Evolutionary conservation across 1,140 invertebrate species (phyloP).

Genomic region (Sweltsa coloradensis): DNA sequence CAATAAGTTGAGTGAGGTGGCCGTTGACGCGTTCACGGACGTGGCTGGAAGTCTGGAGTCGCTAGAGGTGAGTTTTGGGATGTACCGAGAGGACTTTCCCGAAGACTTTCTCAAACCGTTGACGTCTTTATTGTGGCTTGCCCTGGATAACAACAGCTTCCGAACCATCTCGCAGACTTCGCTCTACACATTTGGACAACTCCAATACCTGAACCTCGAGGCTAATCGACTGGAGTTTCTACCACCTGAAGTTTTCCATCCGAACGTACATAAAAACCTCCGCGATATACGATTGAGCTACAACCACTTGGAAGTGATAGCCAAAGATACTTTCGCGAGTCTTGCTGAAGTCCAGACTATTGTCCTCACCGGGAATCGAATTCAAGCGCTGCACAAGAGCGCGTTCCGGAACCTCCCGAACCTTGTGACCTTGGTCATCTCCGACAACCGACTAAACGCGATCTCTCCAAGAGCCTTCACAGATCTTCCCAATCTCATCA

Average conservation of each 20-base stretch:
- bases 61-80: slow-evolving; percentile 72
- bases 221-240: slow-evolving; percentile 61
- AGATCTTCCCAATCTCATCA: slow-evolving; percentile 50
- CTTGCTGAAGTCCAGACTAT: slow-evolving; percentile 53
- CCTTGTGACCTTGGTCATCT: slow-evolving; percentile 53
- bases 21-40: slow-evolving; percentile 60
- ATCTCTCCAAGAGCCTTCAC: slow-evolving; percentile 48
- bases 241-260: slow-evolving; percentile 49
- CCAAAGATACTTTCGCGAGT: slow-evolving; percentile 46
- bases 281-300: slow-evolving; percentile 63
- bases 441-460: slow-evolving; percentile 47
- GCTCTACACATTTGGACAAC: slow-evolving; percentile 46
- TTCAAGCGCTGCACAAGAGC: slow-evolving; percentile 39
- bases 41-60: slow-evolving; percentile 61
- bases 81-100: slow-evolving; percentile 65
- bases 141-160: slow-evolving; percentile 80
- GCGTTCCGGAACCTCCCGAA: slow-evolving; percentile 53
- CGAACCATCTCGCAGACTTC: slow-evolving; percentile 46
- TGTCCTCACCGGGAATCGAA: slow-evolving; percentile 55
- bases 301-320: slow-evolving; percentile 49
- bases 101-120: slow-evolving; percentile 56
- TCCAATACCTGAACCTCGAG: slow-evolving; percentile 76
- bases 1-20: slow-evolving; percentile 67
- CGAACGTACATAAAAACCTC: slow-evolving; percentile 55
- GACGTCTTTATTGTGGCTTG: slow-evolving; percentile 64